Conservation (phyloP, 2,113 vertebrate genomes). For the Opisthocomus hoazin region DNA sequence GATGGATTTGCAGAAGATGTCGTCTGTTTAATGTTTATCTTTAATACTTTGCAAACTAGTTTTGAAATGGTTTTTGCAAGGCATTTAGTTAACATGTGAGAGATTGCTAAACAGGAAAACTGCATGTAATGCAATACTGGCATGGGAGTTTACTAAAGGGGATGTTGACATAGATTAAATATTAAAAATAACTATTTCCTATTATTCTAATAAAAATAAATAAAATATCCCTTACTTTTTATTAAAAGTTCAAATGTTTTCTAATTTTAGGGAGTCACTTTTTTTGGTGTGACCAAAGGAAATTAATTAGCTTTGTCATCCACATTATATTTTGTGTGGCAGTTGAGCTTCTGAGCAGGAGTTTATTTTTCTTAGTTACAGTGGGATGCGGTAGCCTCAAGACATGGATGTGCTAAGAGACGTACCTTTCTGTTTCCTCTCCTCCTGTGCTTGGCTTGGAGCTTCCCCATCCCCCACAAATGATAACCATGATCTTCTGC, state of each 20-base stretch:
- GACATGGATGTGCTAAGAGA: not conserved
- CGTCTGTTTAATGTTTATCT: constrained; percentile 18
- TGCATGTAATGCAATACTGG: constrained; percentile 22
- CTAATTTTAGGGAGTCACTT: constrained; percentile 12
- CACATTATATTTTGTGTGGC: not conserved
- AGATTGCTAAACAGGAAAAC: constrained; percentile 68
- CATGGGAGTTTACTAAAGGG: constrained; percentile 41
- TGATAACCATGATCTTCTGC: not conserved
- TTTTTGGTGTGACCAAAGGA: not conserved
- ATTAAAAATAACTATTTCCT: constrained; percentile 47
- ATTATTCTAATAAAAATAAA: constrained; percentile 9
- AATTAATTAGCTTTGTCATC: not conserved
- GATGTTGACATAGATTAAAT: constrained; percentile 31
- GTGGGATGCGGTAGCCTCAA: not conserved
- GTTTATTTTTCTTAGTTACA: not conserved
- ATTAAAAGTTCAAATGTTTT: not conserved
- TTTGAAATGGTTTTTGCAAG: constrained; percentile 61
- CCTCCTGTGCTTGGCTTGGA: not conserved
- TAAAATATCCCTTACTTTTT: not conserved
- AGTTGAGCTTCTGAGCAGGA: not conserved
- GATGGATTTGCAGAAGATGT: constrained; percentile 2
- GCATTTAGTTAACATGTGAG: constrained; percentile 12
- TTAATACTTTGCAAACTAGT: constrained; percentile 1
- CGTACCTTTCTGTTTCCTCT: not conserved
- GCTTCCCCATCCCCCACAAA: not conserved